A percentile compares a stretch with the other conserved stretches of the same genome.
These are phyloP conservation scores for Corbicula japonica DNA, from an alignment of 2,888 invertebrate genomes.

Conservation along the genomic window DNA sequence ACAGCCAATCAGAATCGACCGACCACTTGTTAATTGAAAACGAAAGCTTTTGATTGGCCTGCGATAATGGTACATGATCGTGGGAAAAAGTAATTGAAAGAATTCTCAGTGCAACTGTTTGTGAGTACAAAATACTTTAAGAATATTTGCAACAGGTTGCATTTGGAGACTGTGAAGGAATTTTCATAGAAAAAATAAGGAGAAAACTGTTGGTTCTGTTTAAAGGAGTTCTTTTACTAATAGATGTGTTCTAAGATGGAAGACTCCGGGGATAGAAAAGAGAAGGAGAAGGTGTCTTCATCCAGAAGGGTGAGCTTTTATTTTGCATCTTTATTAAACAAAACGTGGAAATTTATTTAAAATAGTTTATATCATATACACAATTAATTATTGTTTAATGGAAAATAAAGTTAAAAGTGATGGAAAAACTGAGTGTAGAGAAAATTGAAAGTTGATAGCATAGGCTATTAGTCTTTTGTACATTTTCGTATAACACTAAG, in stretches of 20 bases:
- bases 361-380: not conserved
- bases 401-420: not conserved
- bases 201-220: not conserved
- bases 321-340: too few species aligned
- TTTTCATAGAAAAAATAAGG: constrained; percentile 4
- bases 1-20: constrained; percentile 40
- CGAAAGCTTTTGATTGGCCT: constrained; percentile 72
- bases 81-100: constrained; percentile 80
- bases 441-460: too few species aligned
- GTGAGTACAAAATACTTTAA: constrained; percentile 51
- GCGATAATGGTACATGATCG: constrained; percentile 75
- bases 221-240: not conserved
- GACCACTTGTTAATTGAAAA: constrained; percentile 62
- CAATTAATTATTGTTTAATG: not conserved
- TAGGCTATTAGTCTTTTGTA: too few species aligned
- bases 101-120: constrained; percentile 78
- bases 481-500: too few species aligned
- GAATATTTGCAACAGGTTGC: constrained; percentile 39
- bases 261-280: constrained; percentile 46
- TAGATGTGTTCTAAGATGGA: constrained; percentile 57
- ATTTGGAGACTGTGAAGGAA: constrained; percentile 5
- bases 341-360: too few species aligned
- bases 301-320: constrained; percentile 52
- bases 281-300: constrained; percentile 58
- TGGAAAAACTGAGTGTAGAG: too few species aligned